A percentile compares a stretch with the other conserved stretches of the same genome.
Evolutionary conservation across 1,140 invertebrate genomes (phyloP).

Genomic region (Drosophila pectinifera): DNA sequence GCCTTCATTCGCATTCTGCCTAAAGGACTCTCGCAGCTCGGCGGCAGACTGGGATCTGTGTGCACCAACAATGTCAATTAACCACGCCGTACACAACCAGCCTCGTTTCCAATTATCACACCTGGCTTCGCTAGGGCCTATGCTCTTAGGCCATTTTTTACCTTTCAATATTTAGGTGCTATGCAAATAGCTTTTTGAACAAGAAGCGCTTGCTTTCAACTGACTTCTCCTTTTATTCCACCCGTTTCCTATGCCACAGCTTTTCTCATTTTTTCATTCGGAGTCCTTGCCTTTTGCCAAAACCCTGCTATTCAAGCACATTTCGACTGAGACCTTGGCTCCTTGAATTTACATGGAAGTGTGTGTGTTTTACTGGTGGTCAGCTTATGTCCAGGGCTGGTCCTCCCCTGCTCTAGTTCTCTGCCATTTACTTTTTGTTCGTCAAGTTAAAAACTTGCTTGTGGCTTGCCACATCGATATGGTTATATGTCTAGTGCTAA

Average conservation of each 20-base stretch:
- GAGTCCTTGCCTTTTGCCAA: neutral
- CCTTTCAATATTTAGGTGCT: slow-evolving; percentile 65
- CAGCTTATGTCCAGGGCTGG: slow-evolving; percentile 19
- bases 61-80: slow-evolving; percentile 62
- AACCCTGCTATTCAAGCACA: slow-evolving; percentile 34
- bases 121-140: neutral
- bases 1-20: neutral
- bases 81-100: slow-evolving; percentile 39
- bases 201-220: slow-evolving; percentile 31
- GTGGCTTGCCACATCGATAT: neutral
- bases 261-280: neutral
- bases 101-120: slow-evolving; percentile 67
- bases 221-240: slow-evolving; percentile 51
- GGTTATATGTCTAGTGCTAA: slow-evolving; percentile 7
- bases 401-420: slow-evolving; percentile 15
- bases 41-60: slow-evolving; percentile 3
- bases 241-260: slow-evolving; percentile 23
- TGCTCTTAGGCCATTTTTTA: slow-evolving; percentile 11
- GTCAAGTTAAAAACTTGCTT: slow-evolving; percentile 50
- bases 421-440: slow-evolving; percentile 66
- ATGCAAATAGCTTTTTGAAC: slow-evolving; percentile 62
- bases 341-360: neutral
- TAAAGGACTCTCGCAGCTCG: neutral
- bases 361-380: slow-evolving; percentile 18
- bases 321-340: slow-evolving; percentile 29